Conservation (phyloP, 2,888 invertebrate genomes). For the Pocota personata region DNA sequence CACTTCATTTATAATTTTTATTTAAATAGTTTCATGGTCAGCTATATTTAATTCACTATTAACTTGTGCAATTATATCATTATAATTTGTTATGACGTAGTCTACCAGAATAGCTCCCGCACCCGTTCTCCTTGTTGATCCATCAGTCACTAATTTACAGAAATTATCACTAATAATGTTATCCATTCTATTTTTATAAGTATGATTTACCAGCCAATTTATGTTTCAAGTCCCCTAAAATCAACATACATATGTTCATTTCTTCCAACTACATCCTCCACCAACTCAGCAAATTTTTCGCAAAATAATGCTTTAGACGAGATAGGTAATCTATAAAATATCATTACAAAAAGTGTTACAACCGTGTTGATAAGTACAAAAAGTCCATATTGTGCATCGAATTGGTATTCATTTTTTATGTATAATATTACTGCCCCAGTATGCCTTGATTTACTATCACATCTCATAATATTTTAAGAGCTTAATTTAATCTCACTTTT, state of each 20-base stretch:
- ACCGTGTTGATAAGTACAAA: neutral
- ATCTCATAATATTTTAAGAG: neutral
- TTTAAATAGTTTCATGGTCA: too few species aligned
- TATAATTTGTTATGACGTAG: neutral
- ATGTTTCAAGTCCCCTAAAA: neutral
- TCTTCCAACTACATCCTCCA: neutral
- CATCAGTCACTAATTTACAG: neutral
- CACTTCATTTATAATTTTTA: too few species aligned
- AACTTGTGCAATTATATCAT: too few species aligned
- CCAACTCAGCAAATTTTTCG: neutral
- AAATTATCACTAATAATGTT: neutral
- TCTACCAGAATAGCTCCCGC: neutral
- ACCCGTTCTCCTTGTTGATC: neutral
- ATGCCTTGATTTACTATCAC: constrained; percentile 5
- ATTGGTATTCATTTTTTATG: neutral
- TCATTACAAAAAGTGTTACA: neutral
- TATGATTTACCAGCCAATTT: neutral
- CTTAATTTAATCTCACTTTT: neutral
- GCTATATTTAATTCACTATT: too few species aligned
- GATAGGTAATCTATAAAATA: neutral
- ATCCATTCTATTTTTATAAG: neutral
- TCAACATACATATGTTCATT: neutral
- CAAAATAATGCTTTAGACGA: constrained; percentile 7
- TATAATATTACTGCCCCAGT: neutral
- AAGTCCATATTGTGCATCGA: neutral